Percentiles rank a stretch among this genome's conserved stretches.
Evolutionary conservation across 2,113 vertebrate genomes (phyloP).

Genomic region (crab-eating macaque (Macaca fascicularis)): T2T-MFA8v1.1 NC_088379.1:140346501-140347000

Average conservation of each 20-base stretch:
- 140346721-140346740: neutral
- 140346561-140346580: constrained; percentile 15
- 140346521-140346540: constrained; percentile 29
- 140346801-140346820: neutral
- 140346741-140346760: neutral
- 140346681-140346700: neutral
- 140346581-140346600: neutral
- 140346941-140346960: neutral
- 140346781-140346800: neutral
- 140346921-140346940: too few relatives aligned
- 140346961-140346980: neutral
- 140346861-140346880: neutral
- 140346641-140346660: neutral
- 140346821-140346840: neutral
- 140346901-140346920: neutral
- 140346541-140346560: constrained; percentile 41
- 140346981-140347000: neutral
- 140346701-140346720: neutral
- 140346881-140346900: neutral
- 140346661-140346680: neutral
- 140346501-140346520: constrained; percentile 65
- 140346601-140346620: neutral
- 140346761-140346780: neutral
- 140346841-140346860: neutral
- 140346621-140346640: neutral